These are phyloP conservation scores for Drosophila serrata DNA, from an alignment of 1,140 invertebrate species.

Conservation along the genomic window DNA sequence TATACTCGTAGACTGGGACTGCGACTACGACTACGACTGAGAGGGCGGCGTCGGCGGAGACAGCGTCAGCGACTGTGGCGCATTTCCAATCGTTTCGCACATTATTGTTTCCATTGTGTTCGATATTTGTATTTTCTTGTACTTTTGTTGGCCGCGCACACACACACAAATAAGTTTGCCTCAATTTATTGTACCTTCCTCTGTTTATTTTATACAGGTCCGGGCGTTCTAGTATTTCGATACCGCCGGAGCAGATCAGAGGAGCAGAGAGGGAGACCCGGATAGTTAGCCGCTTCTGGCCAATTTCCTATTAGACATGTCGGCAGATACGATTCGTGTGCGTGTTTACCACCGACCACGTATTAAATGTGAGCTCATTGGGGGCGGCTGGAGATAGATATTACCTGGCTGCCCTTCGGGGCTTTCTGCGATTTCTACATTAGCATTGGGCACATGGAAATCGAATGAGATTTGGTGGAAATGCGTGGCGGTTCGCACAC, in stretches of 20 bases:
- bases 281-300: constrained; percentile 41
- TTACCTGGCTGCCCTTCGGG: constrained; percentile 53
- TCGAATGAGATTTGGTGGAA: constrained; percentile 23
- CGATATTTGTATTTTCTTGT: constrained; percentile 82
- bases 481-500: constrained; percentile 7
- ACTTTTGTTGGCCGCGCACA: constrained; percentile 61
- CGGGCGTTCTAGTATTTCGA: constrained; percentile 45
- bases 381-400: constrained; percentile 37
- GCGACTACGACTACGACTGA: constrained; percentile 19
- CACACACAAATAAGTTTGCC: constrained; percentile 54
- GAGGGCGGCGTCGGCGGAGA: constrained; percentile 41
- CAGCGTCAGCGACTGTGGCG: constrained; percentile 64
- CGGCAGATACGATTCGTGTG: constrained; percentile 52
- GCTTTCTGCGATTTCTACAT: constrained; percentile 39
- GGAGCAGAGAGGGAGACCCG: constrained; percentile 24
- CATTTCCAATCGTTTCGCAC: constrained; percentile 82
- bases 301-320: constrained; percentile 64
- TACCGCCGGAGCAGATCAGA: constrained; percentile 32
- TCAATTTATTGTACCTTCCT: constrained; percentile 78
- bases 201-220: constrained; percentile 77
- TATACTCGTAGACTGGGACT: constrained; percentile 18
- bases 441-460: constrained; percentile 38
- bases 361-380: constrained; percentile 52
- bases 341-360: constrained; percentile 48
- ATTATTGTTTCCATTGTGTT: constrained; percentile 83